Conservation (phyloP, 2,797 vertebrate species). For the Sphaeramia orbicularis region DNA sequence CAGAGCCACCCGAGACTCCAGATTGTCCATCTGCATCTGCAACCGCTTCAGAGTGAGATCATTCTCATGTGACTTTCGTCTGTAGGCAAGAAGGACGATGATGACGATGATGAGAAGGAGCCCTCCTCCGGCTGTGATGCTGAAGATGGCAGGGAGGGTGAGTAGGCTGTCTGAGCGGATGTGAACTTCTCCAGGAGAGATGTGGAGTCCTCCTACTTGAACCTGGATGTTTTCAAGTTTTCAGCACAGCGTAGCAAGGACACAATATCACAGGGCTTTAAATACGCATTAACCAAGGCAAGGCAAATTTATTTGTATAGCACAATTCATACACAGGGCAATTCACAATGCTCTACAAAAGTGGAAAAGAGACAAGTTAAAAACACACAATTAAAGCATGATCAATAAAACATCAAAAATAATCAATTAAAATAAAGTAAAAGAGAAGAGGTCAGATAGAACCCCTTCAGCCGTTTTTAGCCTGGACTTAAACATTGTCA, state of each 20-base stretch:
- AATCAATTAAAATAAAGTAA: no score
- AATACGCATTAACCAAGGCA: not conserved
- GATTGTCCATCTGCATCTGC: conserved; percentile 99
- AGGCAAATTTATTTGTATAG: no score
- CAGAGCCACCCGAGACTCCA: conserved; percentile 95
- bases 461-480: no score
- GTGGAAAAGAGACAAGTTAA: no score
- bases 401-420: no score
- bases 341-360: no score
- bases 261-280: not conserved
- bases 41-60: conserved; percentile 96
- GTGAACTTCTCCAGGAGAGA: conserved; percentile 93
- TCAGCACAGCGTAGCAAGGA: not conserved
- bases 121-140: conserved; percentile 93
- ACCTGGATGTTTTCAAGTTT: conserved; percentile 84
- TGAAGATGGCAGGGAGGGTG: conserved; percentile 93
- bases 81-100: conserved; percentile 95
- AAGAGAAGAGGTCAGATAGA: no score
- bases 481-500: no score
- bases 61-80: conserved; percentile 94
- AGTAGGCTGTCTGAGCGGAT: conserved; percentile 93
- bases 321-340: no score
- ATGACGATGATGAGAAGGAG: conserved; percentile 94
- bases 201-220: conserved; percentile 92
- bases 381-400: no score